phyloP scores from a whole-genome alignment of 2,888 invertebrate species.

The Eristalis intricaria region DNA sequence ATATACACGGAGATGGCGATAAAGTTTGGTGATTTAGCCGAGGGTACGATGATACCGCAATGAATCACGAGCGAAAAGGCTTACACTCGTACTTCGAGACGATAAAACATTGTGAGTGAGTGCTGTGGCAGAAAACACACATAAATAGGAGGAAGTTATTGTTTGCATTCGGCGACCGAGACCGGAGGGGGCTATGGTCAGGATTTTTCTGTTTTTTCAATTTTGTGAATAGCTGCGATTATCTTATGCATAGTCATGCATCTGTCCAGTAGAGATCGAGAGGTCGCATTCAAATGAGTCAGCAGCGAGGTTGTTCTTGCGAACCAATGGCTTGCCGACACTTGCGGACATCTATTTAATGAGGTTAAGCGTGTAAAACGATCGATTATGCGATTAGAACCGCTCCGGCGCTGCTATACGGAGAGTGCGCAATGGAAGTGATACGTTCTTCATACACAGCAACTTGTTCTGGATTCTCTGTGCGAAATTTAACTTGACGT shows the following conservation, averaged over 20 bases:
- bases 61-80: constrained; percentile 5
- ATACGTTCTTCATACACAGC: no score
- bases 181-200: background rate
- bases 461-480: background rate
- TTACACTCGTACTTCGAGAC: background rate
- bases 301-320: background rate
- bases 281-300: background rate
- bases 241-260: background rate
- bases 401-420: background rate
- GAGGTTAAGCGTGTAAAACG: background rate
- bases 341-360: background rate
- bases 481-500: background rate
- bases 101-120: background rate
- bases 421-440: no score
- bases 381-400: background rate
- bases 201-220: background rate
- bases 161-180: background rate
- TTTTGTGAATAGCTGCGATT: background rate
- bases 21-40: constrained; percentile 8
- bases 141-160: background rate
- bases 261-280: background rate
- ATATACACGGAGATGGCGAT: constrained; percentile 19
- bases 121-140: background rate
- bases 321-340: background rate
- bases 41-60: constrained; percentile 11